These are phyloP conservation scores for Spodoptera frugiperda DNA, from an alignment of 1,140 invertebrate species.

Conservation along the genomic window DNA sequence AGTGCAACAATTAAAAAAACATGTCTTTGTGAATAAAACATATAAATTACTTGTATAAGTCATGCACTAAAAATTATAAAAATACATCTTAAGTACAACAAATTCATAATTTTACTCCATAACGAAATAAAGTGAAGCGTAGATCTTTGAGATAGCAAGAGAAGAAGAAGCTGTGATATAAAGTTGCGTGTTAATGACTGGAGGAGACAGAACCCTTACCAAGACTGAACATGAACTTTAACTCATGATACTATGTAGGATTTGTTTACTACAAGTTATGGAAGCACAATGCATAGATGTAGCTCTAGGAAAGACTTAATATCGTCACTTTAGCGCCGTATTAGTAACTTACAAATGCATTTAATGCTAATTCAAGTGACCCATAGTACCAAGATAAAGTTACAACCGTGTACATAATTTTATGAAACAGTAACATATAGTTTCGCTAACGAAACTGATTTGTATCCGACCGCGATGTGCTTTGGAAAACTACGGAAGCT, in stretches of 20 bases:
- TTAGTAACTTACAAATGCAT: slow-evolving; percentile 42
- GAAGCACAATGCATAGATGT: slow-evolving; percentile 12
- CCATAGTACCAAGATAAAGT: slow-evolving; percentile 47
- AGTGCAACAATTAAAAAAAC: slow-evolving; percentile 34
- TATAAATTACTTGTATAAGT: no score
- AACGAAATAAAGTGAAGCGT: slow-evolving; percentile 56
- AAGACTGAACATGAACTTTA: slow-evolving; percentile 37
- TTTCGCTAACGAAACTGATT: slow-evolving; percentile 49
- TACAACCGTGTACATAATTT: slow-evolving; percentile 51
- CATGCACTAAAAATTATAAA: slow-evolving; percentile 60
- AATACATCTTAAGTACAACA: slow-evolving; percentile 56
- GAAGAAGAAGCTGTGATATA: slow-evolving; percentile 65
- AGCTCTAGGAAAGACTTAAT: slow-evolving; percentile 12
- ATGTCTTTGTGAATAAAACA: neutral
- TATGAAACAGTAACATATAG: slow-evolving; percentile 53
- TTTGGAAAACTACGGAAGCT: slow-evolving; percentile 70
- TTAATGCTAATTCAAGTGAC: slow-evolving; percentile 31
- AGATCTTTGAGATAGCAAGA: slow-evolving; percentile 58
- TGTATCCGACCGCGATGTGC: slow-evolving; percentile 71
- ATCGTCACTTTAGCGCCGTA: slow-evolving; percentile 30
- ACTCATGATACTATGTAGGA: slow-evolving; percentile 31
- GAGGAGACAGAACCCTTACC: slow-evolving; percentile 58
- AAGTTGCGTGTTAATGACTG: slow-evolving; percentile 70
- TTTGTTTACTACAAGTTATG: slow-evolving; percentile 16
- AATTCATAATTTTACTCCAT: slow-evolving; percentile 41